These are phyloP conservation scores for Pseudopodoces humilis DNA, from an alignment of 2,113 vertebrate species.

Conservation along the genomic window DNA sequence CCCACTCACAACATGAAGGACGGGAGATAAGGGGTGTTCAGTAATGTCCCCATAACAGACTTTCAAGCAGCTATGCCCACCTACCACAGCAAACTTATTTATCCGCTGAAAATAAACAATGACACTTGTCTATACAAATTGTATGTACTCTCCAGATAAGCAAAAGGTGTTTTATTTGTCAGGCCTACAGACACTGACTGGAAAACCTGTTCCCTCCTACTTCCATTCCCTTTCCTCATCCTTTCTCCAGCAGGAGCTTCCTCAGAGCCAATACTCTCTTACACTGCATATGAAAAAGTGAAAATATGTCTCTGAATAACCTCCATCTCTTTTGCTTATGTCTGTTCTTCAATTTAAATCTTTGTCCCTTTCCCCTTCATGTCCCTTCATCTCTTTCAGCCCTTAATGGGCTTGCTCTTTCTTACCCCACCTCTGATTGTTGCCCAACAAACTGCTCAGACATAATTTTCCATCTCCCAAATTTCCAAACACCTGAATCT, in stretches of 20 bases:
- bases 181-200: background rate
- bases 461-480: background rate
- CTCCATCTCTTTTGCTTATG: background rate
- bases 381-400: background rate
- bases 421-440: background rate
- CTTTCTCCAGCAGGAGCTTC: background rate
- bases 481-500: background rate
- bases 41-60: background rate
- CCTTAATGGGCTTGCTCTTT: background rate
- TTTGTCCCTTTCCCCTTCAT: background rate
- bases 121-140: background rate
- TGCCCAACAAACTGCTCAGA: rapidly evolving
- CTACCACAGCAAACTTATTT: background rate
- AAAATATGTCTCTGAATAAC: background rate
- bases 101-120: background rate
- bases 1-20: background rate
- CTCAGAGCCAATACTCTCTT: background rate
- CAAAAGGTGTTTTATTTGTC: background rate
- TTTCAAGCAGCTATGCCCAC: background rate
- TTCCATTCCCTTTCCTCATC: background rate
- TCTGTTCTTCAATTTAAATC: background rate
- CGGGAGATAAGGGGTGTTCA: background rate
- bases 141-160: background rate
- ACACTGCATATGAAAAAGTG: background rate
- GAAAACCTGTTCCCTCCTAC: background rate